Percentiles rank a stretch among this genome's conserved stretches.
Conservation (phyloP, 2,797 vertebrate genomes). For the Alcedo atthis region DNA sequence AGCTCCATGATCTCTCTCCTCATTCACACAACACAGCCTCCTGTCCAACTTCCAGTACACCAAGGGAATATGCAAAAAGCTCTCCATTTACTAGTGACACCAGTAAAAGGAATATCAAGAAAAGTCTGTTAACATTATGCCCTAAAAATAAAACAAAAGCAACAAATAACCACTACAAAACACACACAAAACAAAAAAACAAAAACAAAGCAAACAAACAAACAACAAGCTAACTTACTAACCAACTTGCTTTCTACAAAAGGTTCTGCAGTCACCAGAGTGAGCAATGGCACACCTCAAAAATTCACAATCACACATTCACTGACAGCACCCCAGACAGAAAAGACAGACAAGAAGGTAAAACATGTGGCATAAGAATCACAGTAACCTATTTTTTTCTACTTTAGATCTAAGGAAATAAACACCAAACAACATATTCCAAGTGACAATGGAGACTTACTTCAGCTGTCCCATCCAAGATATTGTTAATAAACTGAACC, state of each 20-base stretch:
- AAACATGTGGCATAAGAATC: background rate
- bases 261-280: background rate
- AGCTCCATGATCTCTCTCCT: background rate
- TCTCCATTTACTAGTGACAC: background rate
- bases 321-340: background rate
- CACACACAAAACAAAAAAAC: too few species aligned
- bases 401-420: background rate
- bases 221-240: too few species aligned
- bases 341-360: background rate
- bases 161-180: too few species aligned
- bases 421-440: background rate
- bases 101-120: background rate
- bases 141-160: background rate
- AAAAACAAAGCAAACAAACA: too few species aligned
- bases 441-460: slow-evolving; percentile 73
- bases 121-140: background rate
- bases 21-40: background rate
- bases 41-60: background rate
- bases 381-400: background rate
- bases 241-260: background rate
- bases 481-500: slow-evolving; percentile 90
- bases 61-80: background rate
- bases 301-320: background rate
- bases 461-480: slow-evolving; percentile 91
- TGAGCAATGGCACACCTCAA: background rate